Base-by-base conservation (phyloP, 2,797 vertebrate species). In the Sebastes itinus region DNA sequence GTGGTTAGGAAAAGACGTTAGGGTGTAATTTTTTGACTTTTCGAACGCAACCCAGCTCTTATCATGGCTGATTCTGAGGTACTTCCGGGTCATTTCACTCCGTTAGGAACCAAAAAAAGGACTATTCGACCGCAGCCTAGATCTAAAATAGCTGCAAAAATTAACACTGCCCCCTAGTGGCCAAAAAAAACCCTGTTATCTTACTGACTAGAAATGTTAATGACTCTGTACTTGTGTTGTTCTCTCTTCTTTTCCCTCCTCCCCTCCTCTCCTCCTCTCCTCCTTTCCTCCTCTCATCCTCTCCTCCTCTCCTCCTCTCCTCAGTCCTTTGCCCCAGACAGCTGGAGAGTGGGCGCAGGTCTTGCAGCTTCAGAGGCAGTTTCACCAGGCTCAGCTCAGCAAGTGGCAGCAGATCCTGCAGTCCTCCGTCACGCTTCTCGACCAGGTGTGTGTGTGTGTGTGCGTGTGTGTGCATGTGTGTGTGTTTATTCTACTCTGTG, bases 391-490 rank as follows among this genome's bases (percentile, higher is more conserved):
- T 0, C 97, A 98, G 91, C 95, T 97, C 55, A 95, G 94, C 91
- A 97, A 97, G 85, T 98, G 97, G 97, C 96, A 97, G 78, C 96
- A 96, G 94, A 97, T 97, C 85, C 93, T 98, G 76, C 95, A 97
- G 77, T 97, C 97, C 0, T 97, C 97, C 0, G 97, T 98, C 82
- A 93, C 96, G 7, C 96, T 97, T 61, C 96, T 98, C 2, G 97
- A 98, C 42, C 97, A 98, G 97, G 97, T 98, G 27, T 32, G 91
- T 84, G 33, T 56, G 11, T 12, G n/a, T 27, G 20, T 7, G 8
- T 14, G 54, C 1, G 1, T 22, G 52, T 22, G 32, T 33, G 97
- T 9, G 97, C 23, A 25, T 35, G 33, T 35, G 35, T n/a, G n/a
- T 27, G 20, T 22, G 14, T 23, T 5, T 42, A 9, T 32, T 22